Evolutionary conservation across 2,113 vertebrate species (phyloP), one percentile per base, ranked within the genome.

Genomic region (Gambusia affinis): DNA sequence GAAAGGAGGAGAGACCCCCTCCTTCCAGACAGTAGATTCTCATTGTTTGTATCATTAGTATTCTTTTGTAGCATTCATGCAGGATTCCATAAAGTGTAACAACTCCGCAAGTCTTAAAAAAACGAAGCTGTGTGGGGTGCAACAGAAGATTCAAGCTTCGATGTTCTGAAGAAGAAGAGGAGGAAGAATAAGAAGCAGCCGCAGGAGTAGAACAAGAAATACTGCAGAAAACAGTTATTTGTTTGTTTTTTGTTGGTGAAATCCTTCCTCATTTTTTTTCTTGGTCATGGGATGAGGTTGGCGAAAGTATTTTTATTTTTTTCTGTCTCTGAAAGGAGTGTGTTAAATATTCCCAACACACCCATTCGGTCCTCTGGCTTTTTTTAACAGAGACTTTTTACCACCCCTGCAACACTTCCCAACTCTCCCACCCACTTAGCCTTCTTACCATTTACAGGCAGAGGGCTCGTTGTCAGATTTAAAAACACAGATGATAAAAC

Each of bases 401-500:
- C 73, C 68, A 71, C 78, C 72, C 30, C 6, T 63, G 67, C 80
- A 77, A 83, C 81, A 28, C 62, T 77, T 76, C 69, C 84, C 83
- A 84, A 83, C 85, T 69, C 86, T 81, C 81, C 88, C 84, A 80
- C 62, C 89, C 90, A 88, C 88, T 63, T 61, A 54, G 76, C 79
- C 88, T 33, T 61, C 82, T 76, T 82, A 80, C 89, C 87, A 86
- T 85, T 85, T 81, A 89, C 74, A 89, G 93, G 90, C n/a, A 82
- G 73, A 82, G 73, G 91, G 88, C 89, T 86, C 73, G 57, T 73
- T 73, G 80, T 90, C 86, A 93, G 78, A 93, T 89, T 89, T 95
- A 94, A 94, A 94, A 95, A 94, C 94, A 93, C 89, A 95, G 96
- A 97, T 97, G 96, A 97, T 97, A 97, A 96, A 97, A 97, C 96